Evolutionary conservation across 1,140 invertebrate species (phyloP).

Genomic region (Bombus cullumanus): DNA sequence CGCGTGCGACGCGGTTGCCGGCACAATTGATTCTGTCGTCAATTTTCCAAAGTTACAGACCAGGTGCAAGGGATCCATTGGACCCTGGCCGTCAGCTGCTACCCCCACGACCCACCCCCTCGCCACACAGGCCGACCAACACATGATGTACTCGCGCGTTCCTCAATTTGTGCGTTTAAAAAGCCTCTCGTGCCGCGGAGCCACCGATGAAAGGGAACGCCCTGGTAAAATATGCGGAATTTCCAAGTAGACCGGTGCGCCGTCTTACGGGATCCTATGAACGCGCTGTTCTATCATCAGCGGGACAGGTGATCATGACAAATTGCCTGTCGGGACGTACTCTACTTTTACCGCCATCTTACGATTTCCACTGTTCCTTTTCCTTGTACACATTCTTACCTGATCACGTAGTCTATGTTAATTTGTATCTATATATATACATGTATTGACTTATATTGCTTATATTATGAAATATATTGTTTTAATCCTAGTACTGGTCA

Average conservation of each 20-base stretch:
- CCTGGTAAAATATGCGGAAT: constrained; percentile 46
- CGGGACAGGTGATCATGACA: constrained; percentile 27
- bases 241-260: constrained; percentile 23
- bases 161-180: constrained; percentile 48
- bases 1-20: constrained; percentile 51
- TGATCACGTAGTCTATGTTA: background rate
- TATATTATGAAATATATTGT: background rate
- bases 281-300: constrained; percentile 7
- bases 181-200: background rate
- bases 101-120: constrained; percentile 57
- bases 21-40: constrained; percentile 65
- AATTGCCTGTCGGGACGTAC: background rate
- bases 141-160: constrained; percentile 15
- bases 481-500: background rate
- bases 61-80: constrained; percentile 61
- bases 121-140: background rate
- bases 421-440: too few species aligned
- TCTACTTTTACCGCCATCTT: background rate
- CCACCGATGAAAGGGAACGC: constrained; percentile 38
- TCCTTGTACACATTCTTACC: background rate
- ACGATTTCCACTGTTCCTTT: background rate
- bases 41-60: constrained; percentile 59
- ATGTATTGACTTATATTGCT: background rate
- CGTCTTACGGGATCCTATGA: constrained; percentile 11
- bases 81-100: constrained; percentile 63